Evolutionary conservation across 30 jellyfish, hydroid and myxozoan species (phyloP), one percentile per base, ranked within the genome.

Genomic region (Turritopsis rubra): DNA sequence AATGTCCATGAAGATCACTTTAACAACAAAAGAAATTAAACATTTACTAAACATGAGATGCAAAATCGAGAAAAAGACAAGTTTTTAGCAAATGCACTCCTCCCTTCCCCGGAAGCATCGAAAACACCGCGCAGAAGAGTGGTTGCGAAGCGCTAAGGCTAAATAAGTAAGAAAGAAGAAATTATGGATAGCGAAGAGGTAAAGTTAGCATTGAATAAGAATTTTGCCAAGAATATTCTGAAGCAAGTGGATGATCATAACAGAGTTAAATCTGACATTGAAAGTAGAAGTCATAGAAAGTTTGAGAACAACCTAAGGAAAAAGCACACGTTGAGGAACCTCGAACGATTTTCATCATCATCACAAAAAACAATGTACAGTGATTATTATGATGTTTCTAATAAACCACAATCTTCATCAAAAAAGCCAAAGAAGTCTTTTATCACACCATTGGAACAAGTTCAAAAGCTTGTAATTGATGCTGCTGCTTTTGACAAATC

Each of bases 361-460:
- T 5, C 60, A 41, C 60, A 41, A 5, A 77, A 26, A 77, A 77
- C 85, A 8, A 26, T 77, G 74, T 77, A 77, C 27, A 77, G 85
- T 30, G 85, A 77, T 52, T 30, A 29, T 29, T 41, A 41, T 41
- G 60, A n/a, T n/a, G 72, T 75, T 75, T 0, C 85, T 77, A 25
- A 0, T 22, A 66, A 27, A 26, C 9, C 28, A 1, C 17, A 9
- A 68, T n/a, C 30, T 9, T 23, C 4, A 68, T 1, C 7, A 1
- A 68, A 68, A 27, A 68, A 68, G 21, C 22, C 30, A n/a, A 68
- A 77, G 53, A 77, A 24, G 1, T 19, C 22, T 13, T 19, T 25
- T 21, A 77, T 77, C 41, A 29, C 73, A 18, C 85, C 85, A 30
- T 77, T 77, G n/a, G 73, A 77, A 30, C 85, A 77, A 52, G 85